These are phyloP conservation scores for Drosophila hydei DNA, from an alignment of 1,140 invertebrate species.

Conservation along the genomic window DNA sequence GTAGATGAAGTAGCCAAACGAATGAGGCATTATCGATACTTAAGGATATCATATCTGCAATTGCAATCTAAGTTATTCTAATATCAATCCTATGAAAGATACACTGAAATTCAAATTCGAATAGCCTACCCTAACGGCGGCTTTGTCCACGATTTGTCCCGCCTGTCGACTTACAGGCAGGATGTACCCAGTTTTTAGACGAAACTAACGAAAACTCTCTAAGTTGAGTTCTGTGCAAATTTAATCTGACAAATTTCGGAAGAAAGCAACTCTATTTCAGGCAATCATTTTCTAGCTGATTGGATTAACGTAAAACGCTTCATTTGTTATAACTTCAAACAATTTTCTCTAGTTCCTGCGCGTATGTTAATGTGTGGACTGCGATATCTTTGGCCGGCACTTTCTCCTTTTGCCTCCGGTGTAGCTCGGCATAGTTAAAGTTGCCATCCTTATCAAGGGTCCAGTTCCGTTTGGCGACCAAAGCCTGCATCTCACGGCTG, in stretches of 20 bases:
- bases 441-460: conserved; percentile 89
- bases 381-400: conserved; percentile 95
- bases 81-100: conserved; percentile 27
- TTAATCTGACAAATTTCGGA: conserved; percentile 77
- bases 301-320: conserved; percentile 44
- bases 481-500: conserved; percentile 88
- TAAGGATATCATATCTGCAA: background rate
- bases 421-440: conserved; percentile 89
- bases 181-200: conserved; percentile 47
- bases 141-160: conserved; percentile 40
- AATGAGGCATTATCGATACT: background rate
- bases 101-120: conserved; percentile 17
- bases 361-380: conserved; percentile 97
- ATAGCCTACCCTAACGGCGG: background rate
- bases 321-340: conserved; percentile 86
- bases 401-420: conserved; percentile 89
- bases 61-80: conserved; percentile 3
- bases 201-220: conserved; percentile 39
- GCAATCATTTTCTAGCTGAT: conserved; percentile 56
- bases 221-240: conserved; percentile 70
- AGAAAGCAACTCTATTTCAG: conserved; percentile 16
- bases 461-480: conserved; percentile 93
- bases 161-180: conserved; percentile 61
- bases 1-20: background rate
- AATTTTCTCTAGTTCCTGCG: conserved; percentile 99